phyloP scores from a whole-genome alignment of 1,140 invertebrate genomes.

The Globodera rostochiensis region DNA sequence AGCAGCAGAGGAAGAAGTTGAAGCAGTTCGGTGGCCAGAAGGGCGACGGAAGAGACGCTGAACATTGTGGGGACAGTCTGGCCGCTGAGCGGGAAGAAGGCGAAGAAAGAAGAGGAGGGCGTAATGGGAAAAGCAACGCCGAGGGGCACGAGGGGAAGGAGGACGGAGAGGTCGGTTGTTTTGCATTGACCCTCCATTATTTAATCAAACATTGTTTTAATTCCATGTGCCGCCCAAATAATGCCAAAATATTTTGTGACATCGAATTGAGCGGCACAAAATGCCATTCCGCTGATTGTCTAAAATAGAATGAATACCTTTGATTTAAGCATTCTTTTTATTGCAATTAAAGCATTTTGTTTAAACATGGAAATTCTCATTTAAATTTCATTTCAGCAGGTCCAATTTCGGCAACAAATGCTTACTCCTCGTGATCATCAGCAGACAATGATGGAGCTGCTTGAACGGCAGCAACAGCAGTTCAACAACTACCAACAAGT shows the following conservation, averaged over 20 bases:
- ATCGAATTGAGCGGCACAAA: background rate
- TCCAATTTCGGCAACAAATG: background rate
- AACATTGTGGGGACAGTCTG: background rate
- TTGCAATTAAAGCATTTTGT: background rate
- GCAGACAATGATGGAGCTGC: background rate
- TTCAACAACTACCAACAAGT: background rate
- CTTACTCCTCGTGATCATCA: background rate
- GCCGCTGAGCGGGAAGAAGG: background rate
- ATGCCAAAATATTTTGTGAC: background rate
- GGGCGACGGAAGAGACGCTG: background rate
- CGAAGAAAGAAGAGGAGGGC: background rate
- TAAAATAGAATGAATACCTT: no score
- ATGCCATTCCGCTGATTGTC: background rate
- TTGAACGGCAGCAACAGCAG: background rate
- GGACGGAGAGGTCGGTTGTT: background rate
- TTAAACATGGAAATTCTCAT: background rate
- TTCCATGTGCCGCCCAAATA: background rate
- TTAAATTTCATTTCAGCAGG: background rate
- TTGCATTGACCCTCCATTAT: background rate
- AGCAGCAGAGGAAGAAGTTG: background rate
- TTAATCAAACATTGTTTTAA: background rate
- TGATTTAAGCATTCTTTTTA: no score
- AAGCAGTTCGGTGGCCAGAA: background rate
- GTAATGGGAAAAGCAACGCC: background rate
- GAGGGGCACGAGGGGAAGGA: constrained; percentile 3